Evolutionary conservation across 2,797 vertebrate genomes (phyloP).

Genomic region (Pristis pectinata): DNA sequence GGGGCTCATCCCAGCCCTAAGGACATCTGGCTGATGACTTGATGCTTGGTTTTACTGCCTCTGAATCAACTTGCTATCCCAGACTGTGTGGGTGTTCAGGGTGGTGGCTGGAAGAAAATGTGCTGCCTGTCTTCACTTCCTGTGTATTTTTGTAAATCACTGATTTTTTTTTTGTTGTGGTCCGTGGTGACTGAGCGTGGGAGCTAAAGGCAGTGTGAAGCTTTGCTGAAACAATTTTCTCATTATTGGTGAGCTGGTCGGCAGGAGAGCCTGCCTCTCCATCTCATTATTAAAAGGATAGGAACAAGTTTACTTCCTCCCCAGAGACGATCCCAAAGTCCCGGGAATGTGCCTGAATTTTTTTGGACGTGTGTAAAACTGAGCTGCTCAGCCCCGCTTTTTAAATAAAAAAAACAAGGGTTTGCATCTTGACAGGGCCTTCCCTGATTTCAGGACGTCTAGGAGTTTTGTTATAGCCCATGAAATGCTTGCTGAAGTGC

Average conservation of each 20-base stretch:
- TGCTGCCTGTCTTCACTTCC: constrained; percentile 43
- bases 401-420: too few species aligned
- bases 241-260: neutral
- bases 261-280: neutral
- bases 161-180: constrained; percentile 41
- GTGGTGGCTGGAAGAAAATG: constrained; percentile 31
- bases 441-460: too few species aligned
- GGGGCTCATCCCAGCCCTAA: neutral
- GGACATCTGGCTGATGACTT: constrained; percentile 40
- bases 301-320: neutral
- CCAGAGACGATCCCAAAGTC: neutral
- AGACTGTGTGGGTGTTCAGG: constrained; percentile 27
- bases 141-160: constrained; percentile 41
- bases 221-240: neutral
- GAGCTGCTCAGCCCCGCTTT: neutral
- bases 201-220: neutral
- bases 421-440: too few species aligned
- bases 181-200: constrained; percentile 38
- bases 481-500: too few species aligned
- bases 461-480: too few species aligned
- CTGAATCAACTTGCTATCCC: neutral
- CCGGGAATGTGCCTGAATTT: neutral
- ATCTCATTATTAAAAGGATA: neutral
- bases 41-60: constrained; percentile 40
- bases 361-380: neutral